A percentile compares a stretch with the other conserved stretches of the same genome.
Evolutionary conservation across 2,113 vertebrate genomes (phyloP).

Genomic region (Hucho hucho): DNA sequence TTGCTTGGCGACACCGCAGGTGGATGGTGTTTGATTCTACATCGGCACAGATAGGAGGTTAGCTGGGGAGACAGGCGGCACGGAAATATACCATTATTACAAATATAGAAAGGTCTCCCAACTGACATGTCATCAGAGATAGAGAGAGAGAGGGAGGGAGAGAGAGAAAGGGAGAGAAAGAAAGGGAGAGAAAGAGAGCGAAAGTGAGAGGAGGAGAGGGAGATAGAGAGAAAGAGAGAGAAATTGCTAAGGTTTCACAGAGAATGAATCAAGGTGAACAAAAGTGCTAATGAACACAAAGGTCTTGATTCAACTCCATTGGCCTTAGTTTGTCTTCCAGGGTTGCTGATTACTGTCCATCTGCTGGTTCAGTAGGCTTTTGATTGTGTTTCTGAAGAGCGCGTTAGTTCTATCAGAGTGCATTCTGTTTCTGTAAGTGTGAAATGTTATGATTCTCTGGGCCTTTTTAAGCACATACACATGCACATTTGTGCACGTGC

Average conservation of each 20-base stretch:
- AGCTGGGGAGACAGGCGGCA: slow-evolving; percentile 26
- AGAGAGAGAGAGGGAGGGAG: slow-evolving; percentile 12
- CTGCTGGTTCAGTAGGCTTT: slow-evolving; percentile 36
- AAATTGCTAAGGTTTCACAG: slow-evolving; percentile 19
- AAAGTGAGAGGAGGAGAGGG: too few species aligned
- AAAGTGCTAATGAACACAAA: slow-evolving; percentile 49
- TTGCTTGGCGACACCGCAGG: slow-evolving; percentile 51
- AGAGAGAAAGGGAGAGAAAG: not conserved
- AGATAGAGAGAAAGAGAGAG: too few species aligned
- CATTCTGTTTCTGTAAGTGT: slow-evolving; percentile 14
- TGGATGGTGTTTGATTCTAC: slow-evolving; percentile 26
- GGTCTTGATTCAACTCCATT: too few species aligned
- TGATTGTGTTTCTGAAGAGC: slow-evolving; percentile 42
- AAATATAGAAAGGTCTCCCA: slow-evolving; percentile 33
- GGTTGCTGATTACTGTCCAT: slow-evolving; percentile 12
- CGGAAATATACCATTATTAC: slow-evolving; percentile 49
- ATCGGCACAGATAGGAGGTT: slow-evolving; percentile 41
- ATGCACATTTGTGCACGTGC: not conserved
- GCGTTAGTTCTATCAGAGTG: slow-evolving; percentile 10
- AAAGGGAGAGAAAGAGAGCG: too few species aligned
- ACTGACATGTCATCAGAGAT: slow-evolving; percentile 20
- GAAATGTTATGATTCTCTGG: not conserved
- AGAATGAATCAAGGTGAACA: slow-evolving; percentile 38
- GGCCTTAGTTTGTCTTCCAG: too few species aligned
- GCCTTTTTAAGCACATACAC: slow-evolving; percentile 5